Evolutionary conservation across 2,888 invertebrate species (phyloP).

Genomic region (Spialia ferax): DNA sequence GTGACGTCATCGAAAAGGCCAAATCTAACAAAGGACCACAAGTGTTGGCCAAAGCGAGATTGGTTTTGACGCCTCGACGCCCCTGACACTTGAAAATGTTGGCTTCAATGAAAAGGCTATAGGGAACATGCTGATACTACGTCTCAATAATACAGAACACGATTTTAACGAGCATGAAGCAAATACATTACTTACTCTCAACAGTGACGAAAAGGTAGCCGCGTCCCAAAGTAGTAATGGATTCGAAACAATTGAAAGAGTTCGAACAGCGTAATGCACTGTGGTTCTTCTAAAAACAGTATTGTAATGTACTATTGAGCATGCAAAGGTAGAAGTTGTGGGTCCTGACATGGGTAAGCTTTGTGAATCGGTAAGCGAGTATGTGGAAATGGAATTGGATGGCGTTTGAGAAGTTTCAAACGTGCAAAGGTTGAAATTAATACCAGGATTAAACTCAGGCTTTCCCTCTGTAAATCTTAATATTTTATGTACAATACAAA

Average conservation of each 20-base stretch:
- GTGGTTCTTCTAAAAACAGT: constrained; percentile 5
- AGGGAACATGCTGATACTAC: constrained; percentile 26
- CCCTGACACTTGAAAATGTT: constrained; percentile 57
- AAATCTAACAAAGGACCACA: constrained; percentile 59
- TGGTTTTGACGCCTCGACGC: constrained; percentile 68
- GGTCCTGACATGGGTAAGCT: constrained; percentile 31
- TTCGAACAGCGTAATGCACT: background rate
- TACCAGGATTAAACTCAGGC: background rate
- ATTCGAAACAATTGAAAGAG: background rate
- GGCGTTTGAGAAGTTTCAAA: background rate
- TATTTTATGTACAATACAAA: background rate
- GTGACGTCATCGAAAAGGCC: constrained; percentile 58
- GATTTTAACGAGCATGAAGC: background rate
- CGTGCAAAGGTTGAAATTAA: background rate
- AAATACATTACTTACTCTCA: constrained; percentile 15
- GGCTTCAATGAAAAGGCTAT: constrained; percentile 38
- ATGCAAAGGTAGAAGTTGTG: constrained; percentile 19
- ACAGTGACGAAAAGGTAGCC: background rate
- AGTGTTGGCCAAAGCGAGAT: constrained; percentile 53
- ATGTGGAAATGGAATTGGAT: constrained; percentile 32
- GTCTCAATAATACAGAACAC: constrained; percentile 1
- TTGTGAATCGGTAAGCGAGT: constrained; percentile 36
- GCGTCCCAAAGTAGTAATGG: background rate
- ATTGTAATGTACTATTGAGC: no score
- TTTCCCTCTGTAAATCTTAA: background rate